A percentile compares a stretch with the other conserved stretches of the same genome.
phyloP scores from a whole-genome alignment of 2,888 invertebrate genomes.

The Drosophila lutescens region DNA sequence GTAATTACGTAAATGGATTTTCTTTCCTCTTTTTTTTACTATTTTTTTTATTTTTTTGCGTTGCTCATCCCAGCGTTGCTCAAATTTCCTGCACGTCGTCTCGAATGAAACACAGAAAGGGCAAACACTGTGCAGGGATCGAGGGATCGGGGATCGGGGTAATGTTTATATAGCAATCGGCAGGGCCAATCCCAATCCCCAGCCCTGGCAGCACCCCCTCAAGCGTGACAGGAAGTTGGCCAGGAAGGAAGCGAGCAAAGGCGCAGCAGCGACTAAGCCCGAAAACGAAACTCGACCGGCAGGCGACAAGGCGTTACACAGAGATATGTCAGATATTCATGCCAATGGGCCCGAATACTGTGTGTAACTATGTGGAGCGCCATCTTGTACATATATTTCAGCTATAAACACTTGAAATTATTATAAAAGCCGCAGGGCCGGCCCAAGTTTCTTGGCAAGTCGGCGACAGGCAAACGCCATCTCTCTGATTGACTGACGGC shows the following conservation, averaged over 20 bases:
- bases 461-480: conserved; percentile 60
- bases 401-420: conserved; percentile 68
- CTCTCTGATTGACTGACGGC: conserved; percentile 67
- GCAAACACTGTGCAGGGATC: conserved; percentile 21
- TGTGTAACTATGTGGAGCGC: neutral
- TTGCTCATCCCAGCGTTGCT: conserved; percentile 54
- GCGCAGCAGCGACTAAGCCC: conserved; percentile 45
- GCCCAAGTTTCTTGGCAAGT: conserved; percentile 56
- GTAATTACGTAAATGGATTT: conserved; percentile 81
- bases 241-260: conserved; percentile 73
- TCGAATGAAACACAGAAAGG: conserved; percentile 44
- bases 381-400: conserved; percentile 39
- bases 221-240: conserved; percentile 76
- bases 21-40: conserved; percentile 13
- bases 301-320: conserved; percentile 40
- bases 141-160: conserved; percentile 44
- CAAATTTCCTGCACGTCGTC: conserved; percentile 76
- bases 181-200: neutral
- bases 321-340: neutral
- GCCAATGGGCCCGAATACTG: conserved; percentile 30
- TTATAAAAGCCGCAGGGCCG: conserved; percentile 45
- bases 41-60: neutral
- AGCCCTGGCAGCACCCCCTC: neutral
- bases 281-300: conserved; percentile 27
- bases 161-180: conserved; percentile 71